A percentile compares a stretch with the other conserved stretches of the same genome.
Evolutionary conservation across 1,140 invertebrate species (phyloP).

Genomic region (Atta colombica): DNA sequence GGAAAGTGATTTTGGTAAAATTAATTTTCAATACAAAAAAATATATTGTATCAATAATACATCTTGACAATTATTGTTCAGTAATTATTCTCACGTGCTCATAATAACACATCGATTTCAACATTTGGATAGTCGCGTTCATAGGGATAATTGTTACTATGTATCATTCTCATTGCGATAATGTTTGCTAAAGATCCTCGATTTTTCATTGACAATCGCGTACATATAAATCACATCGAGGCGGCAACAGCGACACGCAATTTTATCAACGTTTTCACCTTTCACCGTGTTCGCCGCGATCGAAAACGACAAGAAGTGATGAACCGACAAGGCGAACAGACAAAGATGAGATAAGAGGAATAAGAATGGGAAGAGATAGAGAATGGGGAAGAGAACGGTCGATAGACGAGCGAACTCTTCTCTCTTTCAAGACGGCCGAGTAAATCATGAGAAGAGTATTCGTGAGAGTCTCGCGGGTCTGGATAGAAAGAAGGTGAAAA

Average conservation of each 20-base stretch:
- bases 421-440: slow-evolving; percentile 75
- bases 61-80: not conserved
- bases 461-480: slow-evolving; percentile 80
- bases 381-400: slow-evolving; percentile 56
- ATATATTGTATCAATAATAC: not conserved
- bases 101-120: not conserved
- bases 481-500: slow-evolving; percentile 57
- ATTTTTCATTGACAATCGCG: not conserved
- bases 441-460: slow-evolving; percentile 85
- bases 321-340: slow-evolving; percentile 58
- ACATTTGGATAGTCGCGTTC: not conserved
- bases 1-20: not conserved
- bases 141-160: not conserved
- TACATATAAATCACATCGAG: slow-evolving; percentile 47
- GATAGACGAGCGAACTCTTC: slow-evolving; percentile 66
- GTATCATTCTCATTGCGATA: not conserved
- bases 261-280: slow-evolving; percentile 26
- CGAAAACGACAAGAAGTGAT: slow-evolving; percentile 63
- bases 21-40: slow-evolving; percentile 15
- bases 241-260: slow-evolving; percentile 25
- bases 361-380: slow-evolving; percentile 23
- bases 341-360: slow-evolving; percentile 1
- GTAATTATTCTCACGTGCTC: not conserved
- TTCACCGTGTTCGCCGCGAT: slow-evolving; percentile 14
- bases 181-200: not conserved